Evolutionary conservation across 2,113 vertebrate species (phyloP), one percentile per base, ranked within the genome.

Genomic region (Callipepla californica): DNA sequence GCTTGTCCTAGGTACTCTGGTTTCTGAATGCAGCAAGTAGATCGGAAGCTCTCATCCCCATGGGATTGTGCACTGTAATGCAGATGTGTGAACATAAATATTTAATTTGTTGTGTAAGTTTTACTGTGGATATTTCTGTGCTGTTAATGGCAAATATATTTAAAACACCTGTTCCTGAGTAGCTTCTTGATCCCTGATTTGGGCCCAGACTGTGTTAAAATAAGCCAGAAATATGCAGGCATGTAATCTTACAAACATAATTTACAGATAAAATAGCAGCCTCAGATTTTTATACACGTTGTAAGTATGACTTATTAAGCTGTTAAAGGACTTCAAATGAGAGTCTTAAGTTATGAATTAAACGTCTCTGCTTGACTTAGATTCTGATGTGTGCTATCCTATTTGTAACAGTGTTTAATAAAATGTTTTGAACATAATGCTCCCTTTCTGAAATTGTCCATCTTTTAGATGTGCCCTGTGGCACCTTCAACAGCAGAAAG

Each of bases 41-140:
- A 58, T 86, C 68, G 74, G 67, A 86, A 95, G 86, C 88, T 72
- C 50, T 96, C 79, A 97, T 97, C 96, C 95, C 95, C 67, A 89
- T 97, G 97, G 96, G 96, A 97, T 95, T 96, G 61, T 66, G 93
- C 8, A 82, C 87, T 87, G 87, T 92, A 92, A 90, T 89, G 85
- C 74, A 80, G 67, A 36, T 63, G 30, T 63, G 30, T 87, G 72
- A 82, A 58, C 28, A 32, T 83, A 88, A 12, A 30, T 93, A 84
- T 76, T 93, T 93, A 81, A 93, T 87, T 81, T 59, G 15, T 68
- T 85, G 38, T 80, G 26, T 9, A 61, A 2, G 21, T 93, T 90
- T 70, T 68, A 91, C 73, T 85, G 34, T 80, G 40, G 83, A 15
- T 87, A 68, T 73, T 92, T 91, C 74, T 90, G 36, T 90, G 48